phyloP scores from a whole-genome alignment of 2,888 invertebrate species.

The Eristalis tenax region DNA sequence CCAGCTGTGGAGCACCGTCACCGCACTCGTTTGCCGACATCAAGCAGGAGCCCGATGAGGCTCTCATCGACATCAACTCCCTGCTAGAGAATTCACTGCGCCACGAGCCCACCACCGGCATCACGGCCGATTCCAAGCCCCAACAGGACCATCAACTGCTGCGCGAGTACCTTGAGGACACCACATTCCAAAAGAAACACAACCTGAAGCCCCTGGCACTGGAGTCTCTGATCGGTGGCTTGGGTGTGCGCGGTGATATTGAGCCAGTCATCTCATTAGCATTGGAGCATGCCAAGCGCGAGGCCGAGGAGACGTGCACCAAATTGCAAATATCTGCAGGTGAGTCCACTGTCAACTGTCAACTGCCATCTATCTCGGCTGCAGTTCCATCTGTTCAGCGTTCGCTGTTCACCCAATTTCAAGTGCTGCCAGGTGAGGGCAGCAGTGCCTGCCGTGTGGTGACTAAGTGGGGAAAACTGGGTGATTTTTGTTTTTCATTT shows the following conservation, averaged over 20 bases:
- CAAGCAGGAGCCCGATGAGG: conserved; percentile 80
- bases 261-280: conserved; percentile 92
- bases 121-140: conserved; percentile 61
- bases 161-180: conserved; percentile 91
- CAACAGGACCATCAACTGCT: conserved; percentile 87
- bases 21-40: conserved; percentile 81
- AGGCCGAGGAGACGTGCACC: conserved; percentile 92
- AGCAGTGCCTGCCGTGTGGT: background rate
- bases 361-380: background rate
- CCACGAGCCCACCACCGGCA: conserved; percentile 60
- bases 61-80: conserved; percentile 78
- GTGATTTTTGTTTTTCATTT: conserved; percentile 21
- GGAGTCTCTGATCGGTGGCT: conserved; percentile 83
- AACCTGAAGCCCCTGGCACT: conserved; percentile 90
- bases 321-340: conserved; percentile 94
- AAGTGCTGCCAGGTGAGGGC: conserved; percentile 13
- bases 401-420: conserved; percentile 37
- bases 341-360: conserved; percentile 82
- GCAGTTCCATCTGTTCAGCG: background rate
- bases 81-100: conserved; percentile 75
- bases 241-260: conserved; percentile 87
- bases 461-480: conserved; percentile 44
- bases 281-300: conserved; percentile 92
- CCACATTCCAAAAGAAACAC: conserved; percentile 91
- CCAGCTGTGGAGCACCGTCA: conserved; percentile 82